Evolutionary conservation across 2,888 invertebrate species (phyloP), one percentile per base, ranked within the genome.

Genomic region (Aleiodes testaceus): DNA sequence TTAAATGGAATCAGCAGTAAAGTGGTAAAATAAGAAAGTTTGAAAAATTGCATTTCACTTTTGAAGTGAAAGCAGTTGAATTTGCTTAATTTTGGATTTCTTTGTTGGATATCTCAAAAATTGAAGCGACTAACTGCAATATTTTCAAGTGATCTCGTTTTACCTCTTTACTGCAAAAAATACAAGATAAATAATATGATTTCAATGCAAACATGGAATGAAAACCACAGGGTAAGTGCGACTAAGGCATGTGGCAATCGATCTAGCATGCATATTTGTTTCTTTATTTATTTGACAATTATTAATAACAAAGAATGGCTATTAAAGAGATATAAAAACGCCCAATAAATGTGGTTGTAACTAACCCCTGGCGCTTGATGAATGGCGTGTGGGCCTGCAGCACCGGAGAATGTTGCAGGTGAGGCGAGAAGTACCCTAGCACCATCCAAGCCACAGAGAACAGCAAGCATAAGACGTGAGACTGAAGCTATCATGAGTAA

Each of bases 391-490:
- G 80, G 85, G 84, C 85, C 82, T 86, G 87, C 87, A 87, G 86
- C 87, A 84, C 84, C 86, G 86, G 86, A 87, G 87, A 85, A 85
- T 87, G 86, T 87, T 84, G 86, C 87, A 93, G 94, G 95, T 86
- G 95, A 95, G 90, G 93, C 94, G 78, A 90, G 95, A 85, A 94
- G 94, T 84, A 92, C 93, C 71, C 90, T 95, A 80, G 93, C 94
- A 66, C 94, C 94, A 12, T 91, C 94, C 70, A 96, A 96, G 87
- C 96, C 95, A 14, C 95, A 95, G 86, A 89, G 96, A 75, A 95
- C 95, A 16, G 94, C 95, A 53, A 95, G 95, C 85, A 94, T 96
- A 93, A 90, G 95, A 79, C 95, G 94, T 87, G 69, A 63, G 44
- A 63, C n/a, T 63, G 63, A 63, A 22, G 44, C 20, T 12, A 45